These are phyloP conservation scores for Salpingus planirostris DNA, from an alignment of 2,888 invertebrate species.

Conservation along the genomic window DNA sequence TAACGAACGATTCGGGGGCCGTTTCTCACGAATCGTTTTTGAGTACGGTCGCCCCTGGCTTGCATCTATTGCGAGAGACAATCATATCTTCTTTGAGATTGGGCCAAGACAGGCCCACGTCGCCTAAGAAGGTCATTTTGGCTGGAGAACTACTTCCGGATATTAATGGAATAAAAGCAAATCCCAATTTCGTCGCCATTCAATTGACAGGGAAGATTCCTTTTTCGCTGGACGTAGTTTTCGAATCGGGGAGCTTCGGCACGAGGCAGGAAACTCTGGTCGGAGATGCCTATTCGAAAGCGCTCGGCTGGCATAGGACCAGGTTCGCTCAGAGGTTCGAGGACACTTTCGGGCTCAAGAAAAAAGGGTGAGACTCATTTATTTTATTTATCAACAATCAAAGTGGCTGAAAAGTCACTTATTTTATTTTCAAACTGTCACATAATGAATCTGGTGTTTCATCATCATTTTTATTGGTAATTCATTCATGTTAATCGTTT, in stretches of 20 bases:
- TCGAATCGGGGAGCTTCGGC: conserved; percentile 63
- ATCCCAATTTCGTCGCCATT: conserved; percentile 70
- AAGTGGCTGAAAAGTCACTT: too few species aligned
- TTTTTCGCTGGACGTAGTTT: conserved; percentile 74
- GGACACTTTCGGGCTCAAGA: conserved; percentile 60
- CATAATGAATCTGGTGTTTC: too few species aligned
- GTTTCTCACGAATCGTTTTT: conserved; percentile 64
- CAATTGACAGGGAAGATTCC: conserved; percentile 71
- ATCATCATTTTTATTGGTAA: too few species aligned
- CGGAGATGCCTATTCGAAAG: conserved; percentile 57
- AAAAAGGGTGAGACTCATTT: conserved; percentile 64
- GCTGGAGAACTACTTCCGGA: conserved; percentile 51
- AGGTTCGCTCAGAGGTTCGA: conserved; percentile 76
- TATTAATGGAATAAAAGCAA: conserved; percentile 26
- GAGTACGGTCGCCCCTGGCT: conserved; percentile 59
- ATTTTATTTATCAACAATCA: too few species aligned
- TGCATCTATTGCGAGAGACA: conserved; percentile 67
- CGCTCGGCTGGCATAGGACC: conserved; percentile 50
- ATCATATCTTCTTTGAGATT: conserved; percentile 60
- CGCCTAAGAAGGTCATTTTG: conserved; percentile 48
- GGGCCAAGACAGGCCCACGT: conserved; percentile 46
- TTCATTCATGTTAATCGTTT: too few species aligned
- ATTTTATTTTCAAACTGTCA: too few species aligned
- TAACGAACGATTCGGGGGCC: conserved; percentile 44
- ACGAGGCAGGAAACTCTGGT: conserved; percentile 48